Evolutionary conservation across 1,140 invertebrate species (phyloP).

Genomic region (Vanessa tameamea): DNA sequence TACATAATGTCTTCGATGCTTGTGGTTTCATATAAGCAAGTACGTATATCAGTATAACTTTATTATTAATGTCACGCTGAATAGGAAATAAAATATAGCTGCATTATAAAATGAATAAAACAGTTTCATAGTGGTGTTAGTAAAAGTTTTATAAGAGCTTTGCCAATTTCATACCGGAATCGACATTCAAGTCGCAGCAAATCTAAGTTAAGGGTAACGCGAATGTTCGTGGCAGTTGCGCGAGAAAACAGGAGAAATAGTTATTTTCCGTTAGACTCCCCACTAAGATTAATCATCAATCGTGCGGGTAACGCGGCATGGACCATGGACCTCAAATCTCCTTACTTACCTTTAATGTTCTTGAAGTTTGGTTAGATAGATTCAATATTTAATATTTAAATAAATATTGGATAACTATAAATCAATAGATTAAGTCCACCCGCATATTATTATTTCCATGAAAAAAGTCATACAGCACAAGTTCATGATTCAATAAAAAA

Average conservation of each 20-base stretch:
- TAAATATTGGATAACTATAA: too few species aligned
- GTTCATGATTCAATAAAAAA: too few species aligned
- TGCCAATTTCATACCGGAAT: conserved; percentile 21
- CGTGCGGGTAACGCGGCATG: not conserved
- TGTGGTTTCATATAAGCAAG: not conserved
- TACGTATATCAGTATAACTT: not conserved
- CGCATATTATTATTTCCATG: too few species aligned
- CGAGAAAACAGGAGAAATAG: conserved; percentile 14
- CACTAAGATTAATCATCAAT: conserved; percentile 23
- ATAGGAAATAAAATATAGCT: not conserved
- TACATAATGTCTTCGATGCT: too few species aligned
- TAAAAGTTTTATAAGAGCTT: not conserved
- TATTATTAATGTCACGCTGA: not conserved
- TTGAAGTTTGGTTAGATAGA: too few species aligned
- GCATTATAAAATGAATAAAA: conserved; percentile 1
- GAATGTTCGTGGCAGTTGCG: conserved; percentile 20
- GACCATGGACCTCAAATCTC: conserved; percentile 5
- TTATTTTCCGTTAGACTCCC: conserved; percentile 28
- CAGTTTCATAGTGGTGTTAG: not conserved
- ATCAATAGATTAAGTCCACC: too few species aligned
- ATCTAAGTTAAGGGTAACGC: conserved; percentile 10
- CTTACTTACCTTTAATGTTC: not conserved
- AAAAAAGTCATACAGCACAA: too few species aligned
- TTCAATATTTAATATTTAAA: too few species aligned
- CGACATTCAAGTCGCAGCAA: conserved; percentile 12